Evolutionary conservation across 2,113 vertebrate genomes (phyloP).

Genomic region (Engystomops pustulosus): DNA sequence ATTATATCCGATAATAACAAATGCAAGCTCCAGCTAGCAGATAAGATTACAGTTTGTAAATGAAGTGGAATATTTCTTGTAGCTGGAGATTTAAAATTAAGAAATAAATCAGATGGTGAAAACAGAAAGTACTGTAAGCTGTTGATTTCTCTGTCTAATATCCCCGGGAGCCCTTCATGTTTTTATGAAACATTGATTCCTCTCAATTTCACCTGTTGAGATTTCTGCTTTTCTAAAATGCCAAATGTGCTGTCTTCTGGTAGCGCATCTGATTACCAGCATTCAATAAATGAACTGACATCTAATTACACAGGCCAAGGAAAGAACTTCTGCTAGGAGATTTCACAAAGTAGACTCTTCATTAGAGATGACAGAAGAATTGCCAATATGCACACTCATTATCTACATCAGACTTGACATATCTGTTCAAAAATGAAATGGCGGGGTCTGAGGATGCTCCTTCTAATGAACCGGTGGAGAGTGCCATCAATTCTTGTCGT

Average conservation of each 20-base stretch:
- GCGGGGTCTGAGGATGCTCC: constrained; percentile 37
- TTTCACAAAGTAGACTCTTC: constrained; percentile 62
- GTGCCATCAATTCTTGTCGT: constrained; percentile 16
- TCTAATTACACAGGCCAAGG: constrained; percentile 62
- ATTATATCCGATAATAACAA: constrained; percentile 49
- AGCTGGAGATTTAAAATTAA: constrained; percentile 57
- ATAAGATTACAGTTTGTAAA: constrained; percentile 54
- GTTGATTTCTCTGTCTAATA: constrained; percentile 59
- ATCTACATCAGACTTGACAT: constrained; percentile 59
- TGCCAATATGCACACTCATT: constrained; percentile 56
- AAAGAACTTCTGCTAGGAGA: constrained; percentile 38
- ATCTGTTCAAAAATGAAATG: constrained; percentile 61
- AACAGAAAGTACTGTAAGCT: constrained; percentile 51
- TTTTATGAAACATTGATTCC: constrained; percentile 58
- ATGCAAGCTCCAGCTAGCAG: constrained; percentile 41
- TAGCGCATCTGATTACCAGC: constrained; percentile 55
- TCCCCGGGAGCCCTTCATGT: constrained; percentile 58
- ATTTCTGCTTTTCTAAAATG: constrained; percentile 59
- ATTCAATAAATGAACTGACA: constrained; percentile 64
- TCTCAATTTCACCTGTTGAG: constrained; percentile 54
- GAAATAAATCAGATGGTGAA: constrained; percentile 56
- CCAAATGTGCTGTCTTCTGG: constrained; percentile 56
- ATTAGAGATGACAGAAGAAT: constrained; percentile 57
- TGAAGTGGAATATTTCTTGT: constrained; percentile 49
- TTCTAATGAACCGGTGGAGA: constrained; percentile 50